A percentile compares a stretch with the other conserved stretches of the same genome.
These are phyloP conservation scores for Diachasmimorpha longicaudata DNA, from an alignment of 1,140 invertebrate genomes.

Conservation along the genomic window DNA sequence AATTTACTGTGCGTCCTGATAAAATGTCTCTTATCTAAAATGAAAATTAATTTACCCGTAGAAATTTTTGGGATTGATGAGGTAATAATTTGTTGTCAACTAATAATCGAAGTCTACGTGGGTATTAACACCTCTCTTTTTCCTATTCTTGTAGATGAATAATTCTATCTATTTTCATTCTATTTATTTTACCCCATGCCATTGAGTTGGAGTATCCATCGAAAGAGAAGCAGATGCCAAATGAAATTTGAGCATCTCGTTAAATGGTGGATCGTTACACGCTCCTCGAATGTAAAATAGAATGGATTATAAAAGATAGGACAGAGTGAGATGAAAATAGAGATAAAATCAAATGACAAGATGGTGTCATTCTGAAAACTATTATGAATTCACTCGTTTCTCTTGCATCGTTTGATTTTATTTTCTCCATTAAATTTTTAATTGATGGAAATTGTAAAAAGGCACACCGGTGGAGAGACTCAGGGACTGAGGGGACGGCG, in stretches of 20 bases:
- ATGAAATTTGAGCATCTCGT: constrained; percentile 12
- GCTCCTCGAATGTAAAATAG: not conserved
- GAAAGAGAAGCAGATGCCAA: not conserved
- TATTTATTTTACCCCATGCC: not conserved
- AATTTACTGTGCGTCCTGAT: too few species aligned
- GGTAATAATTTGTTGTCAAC: too few species aligned
- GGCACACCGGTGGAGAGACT: not conserved
- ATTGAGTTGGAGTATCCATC: too few species aligned
- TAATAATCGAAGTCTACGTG: too few species aligned
- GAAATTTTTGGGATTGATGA: too few species aligned
- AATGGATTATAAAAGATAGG: not conserved
- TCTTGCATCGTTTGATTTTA: not conserved
- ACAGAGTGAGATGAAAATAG: not conserved
- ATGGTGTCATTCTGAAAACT: not conserved
- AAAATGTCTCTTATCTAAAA: too few species aligned
- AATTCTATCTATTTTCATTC: not conserved
- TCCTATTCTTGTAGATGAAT: too few species aligned
- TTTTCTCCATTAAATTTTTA: not conserved
- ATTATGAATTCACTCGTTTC: not conserved
- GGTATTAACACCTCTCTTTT: too few species aligned
- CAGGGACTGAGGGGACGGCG: not conserved
- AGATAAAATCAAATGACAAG: not conserved
- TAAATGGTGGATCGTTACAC: constrained; percentile 5
- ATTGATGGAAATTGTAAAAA: not conserved
- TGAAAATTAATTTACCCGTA: too few species aligned